Conservation (phyloP, 2,888 invertebrate genomes). For the Rhagonycha lutea region DNA sequence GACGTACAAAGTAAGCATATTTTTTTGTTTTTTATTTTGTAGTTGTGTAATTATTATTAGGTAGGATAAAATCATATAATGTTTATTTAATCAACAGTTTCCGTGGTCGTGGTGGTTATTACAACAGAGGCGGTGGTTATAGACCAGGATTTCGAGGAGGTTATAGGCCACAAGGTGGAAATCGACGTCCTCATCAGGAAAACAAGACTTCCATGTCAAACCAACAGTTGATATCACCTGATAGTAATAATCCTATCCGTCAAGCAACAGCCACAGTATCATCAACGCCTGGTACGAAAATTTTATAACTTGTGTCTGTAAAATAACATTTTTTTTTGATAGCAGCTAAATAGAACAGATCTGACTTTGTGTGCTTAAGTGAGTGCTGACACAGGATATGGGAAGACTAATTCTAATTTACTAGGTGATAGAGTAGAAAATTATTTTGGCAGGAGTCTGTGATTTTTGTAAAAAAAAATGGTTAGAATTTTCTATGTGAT, state of each 20-base stretch:
- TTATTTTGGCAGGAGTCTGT: constrained; percentile 25
- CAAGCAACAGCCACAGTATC: constrained; percentile 50
- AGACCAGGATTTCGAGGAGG: constrained; percentile 60
- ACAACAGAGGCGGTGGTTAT: constrained; percentile 65
- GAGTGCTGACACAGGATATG: constrained; percentile 28
- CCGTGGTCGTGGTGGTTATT: constrained; percentile 65
- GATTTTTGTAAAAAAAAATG: constrained; percentile 19
- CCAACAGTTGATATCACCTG: neutral
- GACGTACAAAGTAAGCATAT: constrained; percentile 68
- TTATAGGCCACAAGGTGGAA: constrained; percentile 43
- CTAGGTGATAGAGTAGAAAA: constrained; percentile 20
- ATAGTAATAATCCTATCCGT: constrained; percentile 37
- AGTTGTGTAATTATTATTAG: neutral
- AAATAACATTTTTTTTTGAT: neutral
- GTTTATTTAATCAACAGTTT: constrained; percentile 50
- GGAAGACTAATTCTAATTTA: constrained; percentile 22
- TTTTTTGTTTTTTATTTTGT: neutral
- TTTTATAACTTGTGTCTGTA: neutral
- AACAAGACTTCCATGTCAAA: constrained; percentile 17
- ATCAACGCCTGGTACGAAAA: constrained; percentile 46
- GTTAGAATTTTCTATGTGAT: constrained; percentile 16
- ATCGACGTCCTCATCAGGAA: constrained; percentile 32
- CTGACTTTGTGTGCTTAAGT: constrained; percentile 15
- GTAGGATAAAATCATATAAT: neutral
- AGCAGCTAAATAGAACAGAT: constrained; percentile 30